phyloP scores from a whole-genome alignment of 2,888 invertebrate species.

The Agrochola lota region DNA sequence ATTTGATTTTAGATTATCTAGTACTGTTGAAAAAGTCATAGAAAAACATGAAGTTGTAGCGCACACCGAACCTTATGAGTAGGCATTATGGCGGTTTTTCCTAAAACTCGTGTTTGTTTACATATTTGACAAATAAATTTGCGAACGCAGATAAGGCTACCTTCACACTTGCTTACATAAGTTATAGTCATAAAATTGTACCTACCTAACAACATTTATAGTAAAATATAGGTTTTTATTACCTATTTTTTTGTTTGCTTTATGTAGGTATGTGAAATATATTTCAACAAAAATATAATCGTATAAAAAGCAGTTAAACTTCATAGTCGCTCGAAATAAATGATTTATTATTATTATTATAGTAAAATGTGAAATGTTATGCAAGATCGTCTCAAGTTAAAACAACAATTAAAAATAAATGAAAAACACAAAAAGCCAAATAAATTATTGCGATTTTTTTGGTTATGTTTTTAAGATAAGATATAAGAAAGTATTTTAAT shows the following conservation, averaged over 20 bases:
- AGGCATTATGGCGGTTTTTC: too few relatives aligned
- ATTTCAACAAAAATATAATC: constrained; percentile 4
- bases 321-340: too few relatives aligned
- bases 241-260: neutral
- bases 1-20: too few relatives aligned
- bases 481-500: too few relatives aligned
- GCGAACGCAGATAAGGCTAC: too few relatives aligned
- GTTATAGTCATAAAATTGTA: neutral
- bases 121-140: too few relatives aligned
- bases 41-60: too few relatives aligned
- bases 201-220: neutral
- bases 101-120: too few relatives aligned
- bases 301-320: neutral
- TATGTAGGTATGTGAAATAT: neutral
- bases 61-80: too few relatives aligned
- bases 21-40: too few relatives aligned
- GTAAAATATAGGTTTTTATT: neutral
- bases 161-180: neutral
- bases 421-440: neutral
- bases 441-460: neutral
- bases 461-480: neutral
- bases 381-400: neutral
- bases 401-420: neutral
- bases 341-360: too few relatives aligned
- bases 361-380: constrained; percentile 17